These are phyloP conservation scores for Perizoma flavofasciatum DNA, from an alignment of 2,888 invertebrate species.

Conservation along the genomic window DNA sequence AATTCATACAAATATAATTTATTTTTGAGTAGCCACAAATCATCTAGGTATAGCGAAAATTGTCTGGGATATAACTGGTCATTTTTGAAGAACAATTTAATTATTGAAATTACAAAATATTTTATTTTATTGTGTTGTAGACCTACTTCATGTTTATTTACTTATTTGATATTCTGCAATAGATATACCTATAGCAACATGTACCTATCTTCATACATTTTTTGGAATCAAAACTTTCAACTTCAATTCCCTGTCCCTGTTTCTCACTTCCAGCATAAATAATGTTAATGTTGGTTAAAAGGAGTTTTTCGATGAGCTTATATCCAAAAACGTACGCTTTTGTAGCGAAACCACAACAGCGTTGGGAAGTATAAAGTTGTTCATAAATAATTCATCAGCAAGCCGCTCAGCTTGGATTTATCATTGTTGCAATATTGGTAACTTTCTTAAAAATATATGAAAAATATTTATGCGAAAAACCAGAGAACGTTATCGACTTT, in stretches of 20 bases:
- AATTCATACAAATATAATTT: too few relatives aligned
- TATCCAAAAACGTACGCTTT: conserved; percentile 70
- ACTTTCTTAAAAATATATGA: conserved; percentile 38
- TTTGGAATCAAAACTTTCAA: conserved; percentile 30
- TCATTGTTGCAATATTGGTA: conserved; percentile 56
- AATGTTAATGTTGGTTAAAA: conserved; percentile 76
- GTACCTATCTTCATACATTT: too few relatives aligned
- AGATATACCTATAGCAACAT: too few relatives aligned
- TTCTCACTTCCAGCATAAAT: conserved; percentile 59
- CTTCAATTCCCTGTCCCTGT: conserved; percentile 28
- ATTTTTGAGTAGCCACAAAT: too few relatives aligned
- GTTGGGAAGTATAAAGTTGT: conserved; percentile 73
- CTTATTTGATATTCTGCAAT: too few relatives aligned
- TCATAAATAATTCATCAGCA: conserved; percentile 73
- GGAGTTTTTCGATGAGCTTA: conserved; percentile 76
- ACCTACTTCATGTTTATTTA: too few relatives aligned
- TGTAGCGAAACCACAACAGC: conserved; percentile 51
- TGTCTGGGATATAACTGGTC: too few relatives aligned
- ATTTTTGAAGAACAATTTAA: too few relatives aligned
- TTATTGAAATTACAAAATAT: too few relatives aligned
- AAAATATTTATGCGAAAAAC: conserved; percentile 13
- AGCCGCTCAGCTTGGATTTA: conserved; percentile 48
- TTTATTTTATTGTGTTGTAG: too few relatives aligned
- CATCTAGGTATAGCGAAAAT: too few relatives aligned
- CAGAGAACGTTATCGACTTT: not conserved